These are phyloP conservation scores for Myotis lucifugus DNA, from an alignment of 2,113 vertebrate species.

Conservation along the genomic window DNA sequence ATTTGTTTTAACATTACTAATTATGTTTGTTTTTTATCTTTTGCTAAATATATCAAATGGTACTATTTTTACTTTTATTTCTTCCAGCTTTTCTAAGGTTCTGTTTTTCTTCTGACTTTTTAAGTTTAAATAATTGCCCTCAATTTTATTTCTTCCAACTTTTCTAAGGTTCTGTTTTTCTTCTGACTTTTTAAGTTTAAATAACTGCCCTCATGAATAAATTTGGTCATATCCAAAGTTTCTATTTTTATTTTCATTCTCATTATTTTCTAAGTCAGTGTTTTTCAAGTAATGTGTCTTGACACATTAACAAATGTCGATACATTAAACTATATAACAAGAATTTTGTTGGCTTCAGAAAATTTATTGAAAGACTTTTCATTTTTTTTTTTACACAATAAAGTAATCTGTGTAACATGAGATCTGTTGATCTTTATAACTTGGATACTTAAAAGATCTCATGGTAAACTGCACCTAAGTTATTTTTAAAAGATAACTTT, in stretches of 20 bases:
- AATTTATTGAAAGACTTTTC: neutral
- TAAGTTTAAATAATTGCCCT: neutral
- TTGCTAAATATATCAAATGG: neutral
- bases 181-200: neutral
- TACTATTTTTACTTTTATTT: neutral
- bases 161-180: neutral
- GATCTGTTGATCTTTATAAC: neutral
- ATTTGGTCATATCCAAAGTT: neutral
- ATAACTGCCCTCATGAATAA: neutral
- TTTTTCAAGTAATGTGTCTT: neutral
- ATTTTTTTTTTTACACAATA: neutral
- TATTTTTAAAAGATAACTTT: conserved; percentile 10
- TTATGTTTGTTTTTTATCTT: neutral
- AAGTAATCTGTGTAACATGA: neutral
- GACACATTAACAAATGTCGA: neutral
- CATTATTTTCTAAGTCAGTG: conserved; percentile 9
- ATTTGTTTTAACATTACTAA: neutral
- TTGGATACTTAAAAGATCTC: neutral
- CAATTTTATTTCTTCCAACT: neutral
- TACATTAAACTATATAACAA: neutral
- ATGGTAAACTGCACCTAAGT: neutral
- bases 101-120: neutral
- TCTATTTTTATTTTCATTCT: neutral
- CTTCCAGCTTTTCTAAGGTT: neutral
- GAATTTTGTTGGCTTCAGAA: neutral